Evolutionary conservation across 2,888 invertebrate species (phyloP), one percentile per base, ranked within the genome.

Genomic region (Endomychus coccineus): DNA sequence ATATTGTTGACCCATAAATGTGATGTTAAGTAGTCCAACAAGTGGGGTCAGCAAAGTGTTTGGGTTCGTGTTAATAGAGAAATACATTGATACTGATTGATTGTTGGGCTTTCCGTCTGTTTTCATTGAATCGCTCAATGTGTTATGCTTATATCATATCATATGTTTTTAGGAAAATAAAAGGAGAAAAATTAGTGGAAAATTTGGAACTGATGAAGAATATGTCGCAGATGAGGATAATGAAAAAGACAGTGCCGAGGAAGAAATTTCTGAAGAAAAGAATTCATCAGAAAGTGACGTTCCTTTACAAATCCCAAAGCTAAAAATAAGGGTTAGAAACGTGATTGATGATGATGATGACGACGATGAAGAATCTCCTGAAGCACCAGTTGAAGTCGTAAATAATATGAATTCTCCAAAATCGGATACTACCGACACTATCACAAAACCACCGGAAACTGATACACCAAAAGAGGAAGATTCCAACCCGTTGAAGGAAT

Each of bases 131-230:
- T n/a, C n/a, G n/a, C n/a, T n/a, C n/a, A n/a, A n/a, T n/a, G n/a
- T n/a, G n/a, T n/a, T n/a, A n/a, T n/a, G n/a, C n/a, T n/a, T n/a
- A n/a, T n/a, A n/a, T n/a, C n/a, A n/a, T 24, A 10, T 24, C 24
- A 4, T 6, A 6, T 24, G 4, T 7, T 28, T 14, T 28, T 17
- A 36, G 36, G 36, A 36, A 10, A 27, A 23, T 23, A 15, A 27
- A 27, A 37, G 29, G 27, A 37, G 31, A 9, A 37, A 37, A 24
- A 24, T 19, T 4, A 37, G 21, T 13, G 27, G 67, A 23, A 68
- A 70, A 6, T 66, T 64, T 30, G 70, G 71, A 40, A 71, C 66
- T 51, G 71, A 67, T 53, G 72, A 64, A 42, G 71, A 73, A 48
- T 71, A 70, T 58, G 67, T 63, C 35, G 69, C 64, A 40, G 61